Evolutionary conservation across 2,888 invertebrate genomes (phyloP).

Genomic region (Eupeodes luniger): DNA sequence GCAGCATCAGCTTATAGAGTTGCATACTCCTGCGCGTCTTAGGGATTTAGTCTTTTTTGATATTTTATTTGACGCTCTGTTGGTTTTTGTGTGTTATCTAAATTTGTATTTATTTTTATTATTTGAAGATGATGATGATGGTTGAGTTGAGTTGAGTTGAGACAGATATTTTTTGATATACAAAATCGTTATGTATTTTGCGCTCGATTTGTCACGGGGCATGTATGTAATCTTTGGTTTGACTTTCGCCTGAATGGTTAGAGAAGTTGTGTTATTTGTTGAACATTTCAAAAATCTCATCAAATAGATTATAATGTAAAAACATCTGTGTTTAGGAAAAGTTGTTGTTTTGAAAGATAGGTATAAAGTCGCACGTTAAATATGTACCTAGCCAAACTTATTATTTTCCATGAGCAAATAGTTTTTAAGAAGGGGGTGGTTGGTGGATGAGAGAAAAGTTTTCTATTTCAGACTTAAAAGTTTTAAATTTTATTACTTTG

Average conservation of each 20-base stretch:
- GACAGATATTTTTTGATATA: conserved; percentile 48
- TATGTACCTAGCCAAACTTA: too few relatives aligned
- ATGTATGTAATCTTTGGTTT: conserved; percentile 57
- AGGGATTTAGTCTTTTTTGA: conserved; percentile 52
- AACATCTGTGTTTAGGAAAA: conserved; percentile 52
- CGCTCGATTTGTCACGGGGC: conserved; percentile 70
- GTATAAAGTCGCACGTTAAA: too few relatives aligned
- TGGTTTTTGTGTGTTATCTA: conserved; percentile 44
- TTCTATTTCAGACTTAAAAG: too few relatives aligned
- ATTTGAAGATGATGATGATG: conserved; percentile 46
- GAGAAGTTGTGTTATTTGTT: conserved; percentile 50
- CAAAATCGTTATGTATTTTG: conserved; percentile 63
- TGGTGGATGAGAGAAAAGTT: too few relatives aligned
- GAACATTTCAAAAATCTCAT: conserved; percentile 28
- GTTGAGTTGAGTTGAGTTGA: conserved; percentile 28
- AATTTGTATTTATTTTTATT: conserved; percentile 67
- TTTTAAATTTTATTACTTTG: too few relatives aligned
- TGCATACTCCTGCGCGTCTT: conserved; percentile 45
- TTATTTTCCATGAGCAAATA: too few relatives aligned
- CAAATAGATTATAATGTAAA: background rate
- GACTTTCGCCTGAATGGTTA: conserved; percentile 22
- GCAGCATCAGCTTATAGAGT: conserved; percentile 2
- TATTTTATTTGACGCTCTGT: conserved; percentile 51
- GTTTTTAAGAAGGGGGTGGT: too few relatives aligned
- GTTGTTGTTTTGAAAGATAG: too few relatives aligned